Conservation (phyloP, 2,888 invertebrate species). For the Eumerus sabulonum region DNA sequence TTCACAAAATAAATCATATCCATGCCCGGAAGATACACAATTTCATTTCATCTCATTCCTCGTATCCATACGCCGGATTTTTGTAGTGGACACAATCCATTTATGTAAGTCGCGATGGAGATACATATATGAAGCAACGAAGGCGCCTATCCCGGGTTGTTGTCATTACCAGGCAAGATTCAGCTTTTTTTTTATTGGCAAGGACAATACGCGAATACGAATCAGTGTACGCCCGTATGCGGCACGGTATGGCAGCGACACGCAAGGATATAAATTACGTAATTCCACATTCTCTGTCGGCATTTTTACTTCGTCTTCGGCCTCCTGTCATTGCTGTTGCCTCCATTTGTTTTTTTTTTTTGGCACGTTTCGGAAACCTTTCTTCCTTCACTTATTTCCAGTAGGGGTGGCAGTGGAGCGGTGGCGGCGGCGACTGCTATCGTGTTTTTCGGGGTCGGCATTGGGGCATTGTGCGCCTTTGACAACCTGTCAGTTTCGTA, state of each 20-base stretch:
- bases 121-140: too few relatives aligned
- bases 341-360: conserved; percentile 12
- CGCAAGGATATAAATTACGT: conserved; percentile 63
- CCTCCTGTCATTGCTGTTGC: too few relatives aligned
- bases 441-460: conserved; percentile 3
- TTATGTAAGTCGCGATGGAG: conserved; percentile 42
- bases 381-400: conserved; percentile 9
- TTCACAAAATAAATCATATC: conserved; percentile 58
- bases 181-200: conserved; percentile 24
- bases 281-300: conserved; percentile 42
- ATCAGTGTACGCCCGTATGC: conserved; percentile 32
- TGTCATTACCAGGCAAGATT: conserved; percentile 61
- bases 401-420: background rate
- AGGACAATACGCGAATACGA: conserved; percentile 61
- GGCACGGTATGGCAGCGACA: conserved; percentile 35
- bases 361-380: conserved; percentile 44
- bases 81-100: conserved; percentile 47
- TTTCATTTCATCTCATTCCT: conserved; percentile 56
- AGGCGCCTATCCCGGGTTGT: too few relatives aligned
- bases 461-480: conserved; percentile 54
- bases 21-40: conserved; percentile 34
- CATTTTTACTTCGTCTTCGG: background rate
- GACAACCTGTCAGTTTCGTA: conserved; percentile 67
- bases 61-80: conserved; percentile 33
- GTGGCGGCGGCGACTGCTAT: too few relatives aligned